phyloP scores from a whole-genome alignment of 2,797 vertebrate species.

The Molossus alvarezi region DNA sequence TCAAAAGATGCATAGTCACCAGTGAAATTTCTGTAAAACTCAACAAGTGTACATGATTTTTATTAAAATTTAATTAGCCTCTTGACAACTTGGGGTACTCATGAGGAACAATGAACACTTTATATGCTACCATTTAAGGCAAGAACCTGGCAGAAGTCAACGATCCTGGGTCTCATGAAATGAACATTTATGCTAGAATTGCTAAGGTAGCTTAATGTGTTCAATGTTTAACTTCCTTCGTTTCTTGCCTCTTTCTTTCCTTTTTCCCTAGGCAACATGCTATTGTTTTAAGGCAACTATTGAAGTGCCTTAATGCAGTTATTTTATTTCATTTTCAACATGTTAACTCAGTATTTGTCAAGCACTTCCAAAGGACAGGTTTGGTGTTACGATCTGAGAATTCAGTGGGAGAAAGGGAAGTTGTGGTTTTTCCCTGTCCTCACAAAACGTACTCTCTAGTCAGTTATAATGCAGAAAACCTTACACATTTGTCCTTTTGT shows the following conservation, averaged over 20 bases:
- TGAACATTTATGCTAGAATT: not conserved
- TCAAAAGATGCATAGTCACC: not conserved
- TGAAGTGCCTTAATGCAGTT: not conserved
- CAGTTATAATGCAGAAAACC: not conserved
- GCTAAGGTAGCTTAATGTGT: not conserved
- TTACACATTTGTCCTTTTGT: not conserved
- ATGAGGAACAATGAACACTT: not conserved
- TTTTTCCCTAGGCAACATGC: not conserved
- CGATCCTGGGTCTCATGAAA: not conserved
- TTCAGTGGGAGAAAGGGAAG: not conserved
- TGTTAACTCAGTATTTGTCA: not conserved
- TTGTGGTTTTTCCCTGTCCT: not conserved
- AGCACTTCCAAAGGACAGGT: not conserved
- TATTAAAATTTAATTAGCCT: not conserved
- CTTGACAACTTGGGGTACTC: not conserved
- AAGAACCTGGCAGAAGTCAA: not conserved
- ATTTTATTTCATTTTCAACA: not conserved
- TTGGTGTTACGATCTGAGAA: not conserved
- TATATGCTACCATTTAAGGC: not conserved
- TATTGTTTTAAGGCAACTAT: not conserved
- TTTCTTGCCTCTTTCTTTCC: not conserved
- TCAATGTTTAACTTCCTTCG: not conserved
- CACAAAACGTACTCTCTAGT: not conserved
- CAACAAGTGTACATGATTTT: not conserved
- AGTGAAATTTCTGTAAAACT: not conserved